Percentiles rank a stretch among this genome's conserved stretches.
Evolutionary conservation across 2,797 vertebrate genomes (phyloP).

Genomic region (Cottoperca gobio): DNA sequence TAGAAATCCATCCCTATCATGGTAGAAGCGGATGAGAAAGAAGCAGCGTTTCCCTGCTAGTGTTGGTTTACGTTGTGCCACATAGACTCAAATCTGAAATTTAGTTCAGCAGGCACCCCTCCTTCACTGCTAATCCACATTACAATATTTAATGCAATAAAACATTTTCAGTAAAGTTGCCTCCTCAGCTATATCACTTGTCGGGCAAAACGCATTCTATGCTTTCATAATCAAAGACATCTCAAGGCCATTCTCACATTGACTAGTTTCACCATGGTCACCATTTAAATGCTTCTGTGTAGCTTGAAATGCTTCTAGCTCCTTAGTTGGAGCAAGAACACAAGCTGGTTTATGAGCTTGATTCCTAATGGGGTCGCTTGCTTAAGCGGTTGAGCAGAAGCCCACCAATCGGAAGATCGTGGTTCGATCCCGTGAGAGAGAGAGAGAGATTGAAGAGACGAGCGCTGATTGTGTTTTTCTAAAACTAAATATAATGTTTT

Average conservation of each 20-base stretch:
- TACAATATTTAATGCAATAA: background rate
- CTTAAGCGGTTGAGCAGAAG: no score
- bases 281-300: background rate
- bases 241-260: background rate
- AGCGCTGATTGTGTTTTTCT: background rate
- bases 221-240: conserved; percentile 3
- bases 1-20: background rate
- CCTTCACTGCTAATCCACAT: background rate
- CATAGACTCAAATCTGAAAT: conserved; percentile 11
- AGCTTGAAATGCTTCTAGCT: conserved; percentile 1
- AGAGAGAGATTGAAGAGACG: no score
- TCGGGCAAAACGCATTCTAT: background rate
- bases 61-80: background rate
- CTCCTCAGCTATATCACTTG: background rate
- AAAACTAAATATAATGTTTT: background rate
- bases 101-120: background rate
- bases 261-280: background rate
- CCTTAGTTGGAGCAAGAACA: background rate
- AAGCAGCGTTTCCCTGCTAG: conserved; percentile 2
- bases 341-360: background rate
- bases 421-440: no score
- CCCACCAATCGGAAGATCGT: no score
- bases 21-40: conserved; percentile 1
- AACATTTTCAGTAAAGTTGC: background rate
- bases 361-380: background rate